Conservation (phyloP, 2,797 vertebrate species). For the Malurus leucopterus region DNA sequence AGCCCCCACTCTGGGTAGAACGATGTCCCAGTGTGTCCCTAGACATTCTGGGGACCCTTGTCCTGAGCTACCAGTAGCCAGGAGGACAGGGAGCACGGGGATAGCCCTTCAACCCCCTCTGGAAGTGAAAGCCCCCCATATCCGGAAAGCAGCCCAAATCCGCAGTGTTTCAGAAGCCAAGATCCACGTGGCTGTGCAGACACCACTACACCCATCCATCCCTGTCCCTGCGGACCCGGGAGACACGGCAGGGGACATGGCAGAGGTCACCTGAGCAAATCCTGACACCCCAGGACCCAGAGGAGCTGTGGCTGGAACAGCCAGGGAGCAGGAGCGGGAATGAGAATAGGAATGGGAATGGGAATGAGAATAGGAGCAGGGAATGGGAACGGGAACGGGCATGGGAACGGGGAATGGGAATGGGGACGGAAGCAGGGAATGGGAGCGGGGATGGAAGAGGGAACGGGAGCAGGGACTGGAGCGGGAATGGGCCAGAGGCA, state of each 20-base stretch:
- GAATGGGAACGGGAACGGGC: background rate
- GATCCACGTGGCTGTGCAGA: background rate
- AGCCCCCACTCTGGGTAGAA: accelerated
- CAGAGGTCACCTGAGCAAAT: background rate
- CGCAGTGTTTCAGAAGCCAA: background rate
- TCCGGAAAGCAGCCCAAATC: background rate
- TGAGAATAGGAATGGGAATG: background rate
- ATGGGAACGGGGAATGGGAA: background rate
- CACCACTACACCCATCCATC: background rate
- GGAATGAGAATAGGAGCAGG: background rate
- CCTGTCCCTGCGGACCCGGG: accelerated
- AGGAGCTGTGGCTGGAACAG: background rate
- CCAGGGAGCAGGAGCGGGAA: background rate
- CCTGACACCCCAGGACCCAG: accelerated
- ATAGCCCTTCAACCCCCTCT: background rate
- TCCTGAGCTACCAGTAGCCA: background rate
- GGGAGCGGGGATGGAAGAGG: too few relatives aligned
- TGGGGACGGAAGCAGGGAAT: too few relatives aligned
- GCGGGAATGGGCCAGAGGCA: background rate
- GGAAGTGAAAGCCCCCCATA: background rate
- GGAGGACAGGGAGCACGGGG: accelerated
- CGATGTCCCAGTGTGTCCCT: accelerated
- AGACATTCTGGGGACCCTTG: background rate
- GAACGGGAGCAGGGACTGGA: background rate
- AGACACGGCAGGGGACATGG: accelerated